phyloP scores from a whole-genome alignment of 2,113 vertebrate genomes.

The Oceanodroma tethys region DNA sequence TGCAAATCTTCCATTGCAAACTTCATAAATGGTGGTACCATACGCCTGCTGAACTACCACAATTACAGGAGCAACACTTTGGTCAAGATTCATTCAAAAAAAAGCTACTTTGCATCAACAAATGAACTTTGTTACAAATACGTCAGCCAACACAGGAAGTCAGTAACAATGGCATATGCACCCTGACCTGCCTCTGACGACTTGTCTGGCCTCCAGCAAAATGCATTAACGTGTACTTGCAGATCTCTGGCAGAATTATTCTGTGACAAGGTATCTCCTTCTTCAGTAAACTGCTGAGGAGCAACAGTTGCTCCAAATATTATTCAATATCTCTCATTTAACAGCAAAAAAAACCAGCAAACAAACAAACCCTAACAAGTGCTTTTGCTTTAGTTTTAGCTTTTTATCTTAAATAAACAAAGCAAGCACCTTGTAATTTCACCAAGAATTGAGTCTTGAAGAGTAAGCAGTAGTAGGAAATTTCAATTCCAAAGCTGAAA shows the following conservation, averaged over 20 bases:
- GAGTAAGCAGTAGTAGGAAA: background rate
- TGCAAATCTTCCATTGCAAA: background rate
- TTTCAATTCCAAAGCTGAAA: background rate
- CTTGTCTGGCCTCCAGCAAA: background rate
- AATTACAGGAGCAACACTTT: background rate
- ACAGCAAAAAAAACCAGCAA: background rate
- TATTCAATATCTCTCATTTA: background rate
- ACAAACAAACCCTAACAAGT: background rate
- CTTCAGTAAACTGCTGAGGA: background rate
- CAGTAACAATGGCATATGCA: background rate
- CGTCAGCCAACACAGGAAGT: accelerated
- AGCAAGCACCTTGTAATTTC: background rate
- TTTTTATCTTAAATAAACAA: background rate
- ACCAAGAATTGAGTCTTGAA: background rate
- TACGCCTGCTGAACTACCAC: background rate
- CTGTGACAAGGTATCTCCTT: background rate
- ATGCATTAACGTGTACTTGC: background rate
- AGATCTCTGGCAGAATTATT: background rate
- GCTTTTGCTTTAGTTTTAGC: background rate
- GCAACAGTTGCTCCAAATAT: background rate
- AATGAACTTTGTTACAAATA: background rate
- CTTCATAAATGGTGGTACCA: background rate
- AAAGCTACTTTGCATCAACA: background rate
- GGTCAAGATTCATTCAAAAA: background rate
- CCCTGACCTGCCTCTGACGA: background rate